A percentile compares a stretch with the other conserved stretches of the same genome.
Evolutionary conservation across 1,140 invertebrate genomes (phyloP).

Genomic region (Zaprionus lachaisei): DNA sequence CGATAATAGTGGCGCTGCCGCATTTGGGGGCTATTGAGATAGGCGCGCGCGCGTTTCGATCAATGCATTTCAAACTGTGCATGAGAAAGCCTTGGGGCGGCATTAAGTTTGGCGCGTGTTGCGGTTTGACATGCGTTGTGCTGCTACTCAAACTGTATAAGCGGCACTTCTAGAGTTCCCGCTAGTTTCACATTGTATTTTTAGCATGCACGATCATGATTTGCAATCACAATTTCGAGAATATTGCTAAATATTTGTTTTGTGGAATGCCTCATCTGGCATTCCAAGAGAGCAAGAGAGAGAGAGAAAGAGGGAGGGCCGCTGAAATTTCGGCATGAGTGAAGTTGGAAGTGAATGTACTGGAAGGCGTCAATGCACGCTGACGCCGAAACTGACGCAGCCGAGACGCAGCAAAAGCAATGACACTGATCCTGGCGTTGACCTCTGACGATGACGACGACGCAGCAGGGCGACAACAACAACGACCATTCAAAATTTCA

Average conservation of each 20-base stretch:
- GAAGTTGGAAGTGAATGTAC: conserved; percentile 55
- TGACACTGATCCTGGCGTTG: conserved; percentile 70
- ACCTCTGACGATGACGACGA: conserved; percentile 43
- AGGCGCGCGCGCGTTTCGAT: conserved; percentile 66
- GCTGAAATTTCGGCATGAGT: conserved; percentile 15
- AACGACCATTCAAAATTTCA: conserved; percentile 34
- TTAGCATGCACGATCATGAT: conserved; percentile 12
- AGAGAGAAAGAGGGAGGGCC: background rate
- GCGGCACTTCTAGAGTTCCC: conserved; percentile 2
- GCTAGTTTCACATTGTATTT: conserved; percentile 8
- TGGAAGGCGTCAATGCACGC: conserved; percentile 53
- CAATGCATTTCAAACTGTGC: conserved; percentile 61
- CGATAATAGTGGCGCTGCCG: conserved; percentile 60
- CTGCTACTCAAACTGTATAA: conserved; percentile 53
- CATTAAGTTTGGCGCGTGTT: conserved; percentile 72
- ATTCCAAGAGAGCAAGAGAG: background rate
- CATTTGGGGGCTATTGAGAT: conserved; percentile 81
- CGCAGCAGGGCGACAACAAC: background rate
- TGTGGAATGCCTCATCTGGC: background rate
- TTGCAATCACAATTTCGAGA: conserved; percentile 9
- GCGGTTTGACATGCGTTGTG: conserved; percentile 43
- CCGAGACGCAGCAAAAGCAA: conserved; percentile 42
- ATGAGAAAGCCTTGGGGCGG: conserved; percentile 58
- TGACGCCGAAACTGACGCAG: conserved; percentile 39
- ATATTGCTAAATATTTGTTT: background rate